phyloP scores from a whole-genome alignment of 2,888 invertebrate genomes.

The Metellina segmentata region DNA sequence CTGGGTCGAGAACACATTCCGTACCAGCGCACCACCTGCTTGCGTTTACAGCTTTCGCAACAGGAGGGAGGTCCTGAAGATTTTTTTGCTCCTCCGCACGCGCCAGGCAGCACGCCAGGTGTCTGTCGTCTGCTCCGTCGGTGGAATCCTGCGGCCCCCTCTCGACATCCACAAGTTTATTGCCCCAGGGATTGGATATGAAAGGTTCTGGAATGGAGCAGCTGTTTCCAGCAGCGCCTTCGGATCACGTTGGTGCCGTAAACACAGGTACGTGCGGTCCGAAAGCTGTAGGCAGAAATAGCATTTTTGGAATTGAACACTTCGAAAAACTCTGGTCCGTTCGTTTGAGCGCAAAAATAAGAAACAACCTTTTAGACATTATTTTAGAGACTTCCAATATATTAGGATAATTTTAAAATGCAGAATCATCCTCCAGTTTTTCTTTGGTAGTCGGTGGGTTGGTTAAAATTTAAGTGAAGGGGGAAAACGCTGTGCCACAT shows the following conservation, averaged over 20 bases:
- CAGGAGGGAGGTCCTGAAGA: neutral
- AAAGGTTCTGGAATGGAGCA: constrained; percentile 7
- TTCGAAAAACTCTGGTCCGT: too few relatives aligned
- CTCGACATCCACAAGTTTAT: constrained; percentile 23
- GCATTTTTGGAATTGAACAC: too few relatives aligned
- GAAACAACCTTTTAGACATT: too few relatives aligned
- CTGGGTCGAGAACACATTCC: neutral
- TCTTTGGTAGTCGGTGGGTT: too few relatives aligned
- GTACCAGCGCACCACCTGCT: constrained; percentile 24
- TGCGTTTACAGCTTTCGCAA: neutral
- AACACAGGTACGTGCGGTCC: neutral
- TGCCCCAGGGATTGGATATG: constrained; percentile 21
- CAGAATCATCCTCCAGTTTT: too few relatives aligned
- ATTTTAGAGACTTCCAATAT: too few relatives aligned
- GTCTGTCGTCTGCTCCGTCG: constrained; percentile 53
- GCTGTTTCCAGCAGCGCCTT: neutral
- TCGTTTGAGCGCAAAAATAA: too few relatives aligned
- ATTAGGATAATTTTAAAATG: too few relatives aligned
- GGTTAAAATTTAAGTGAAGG: too few relatives aligned
- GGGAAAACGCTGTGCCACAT: too few relatives aligned
- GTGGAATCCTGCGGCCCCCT: neutral
- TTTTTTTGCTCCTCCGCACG: constrained; percentile 39
- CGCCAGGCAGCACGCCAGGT: constrained; percentile 75
- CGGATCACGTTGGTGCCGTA: neutral
- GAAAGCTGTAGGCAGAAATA: too few relatives aligned